A percentile compares a stretch with the other conserved stretches of the same genome.
These are phyloP conservation scores for Clarias pachynema DNA, from an alignment of 2,797 vertebrate species.

Conservation along the genomic window DNA sequence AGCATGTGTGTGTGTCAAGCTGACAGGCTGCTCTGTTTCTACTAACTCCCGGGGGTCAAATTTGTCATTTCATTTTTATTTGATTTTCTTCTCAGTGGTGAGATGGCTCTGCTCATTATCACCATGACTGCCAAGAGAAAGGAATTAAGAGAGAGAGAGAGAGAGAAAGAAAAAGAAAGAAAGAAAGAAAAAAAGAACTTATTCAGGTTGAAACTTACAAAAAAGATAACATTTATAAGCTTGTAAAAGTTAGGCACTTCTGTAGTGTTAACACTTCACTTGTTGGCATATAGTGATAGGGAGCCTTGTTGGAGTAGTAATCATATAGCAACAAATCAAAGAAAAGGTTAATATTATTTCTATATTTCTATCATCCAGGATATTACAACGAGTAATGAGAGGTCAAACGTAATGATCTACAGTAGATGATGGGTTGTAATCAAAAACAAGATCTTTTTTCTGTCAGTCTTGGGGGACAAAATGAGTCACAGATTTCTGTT, in stretches of 20 bases:
- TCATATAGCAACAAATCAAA: too few relatives aligned
- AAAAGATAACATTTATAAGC: neutral
- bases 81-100: slow-evolving; percentile 73
- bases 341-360: neutral
- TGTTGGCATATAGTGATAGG: too few relatives aligned
- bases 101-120: slow-evolving; percentile 52
- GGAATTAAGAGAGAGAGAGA: neutral
- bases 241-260: neutral
- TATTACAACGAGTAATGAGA: neutral
- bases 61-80: slow-evolving; percentile 84
- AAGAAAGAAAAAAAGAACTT: neutral
- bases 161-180: slow-evolving; percentile 11
- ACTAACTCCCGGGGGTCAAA: slow-evolving; percentile 79
- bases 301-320: too few relatives aligned
- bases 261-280: neutral
- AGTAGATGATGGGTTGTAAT: neutral
- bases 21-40: slow-evolving; percentile 74
- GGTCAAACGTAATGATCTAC: too few relatives aligned
- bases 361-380: neutral
- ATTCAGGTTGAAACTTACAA: neutral
- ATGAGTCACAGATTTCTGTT: too few relatives aligned
- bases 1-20: slow-evolving; percentile 52
- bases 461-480: too few relatives aligned
- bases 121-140: slow-evolving; percentile 39
- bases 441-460: too few relatives aligned